A percentile compares a stretch with the other conserved stretches of the same genome.
These are phyloP conservation scores for Cyrtonyx montezumae DNA, from an alignment of 2,113 vertebrate species.

Conservation along the genomic window DNA sequence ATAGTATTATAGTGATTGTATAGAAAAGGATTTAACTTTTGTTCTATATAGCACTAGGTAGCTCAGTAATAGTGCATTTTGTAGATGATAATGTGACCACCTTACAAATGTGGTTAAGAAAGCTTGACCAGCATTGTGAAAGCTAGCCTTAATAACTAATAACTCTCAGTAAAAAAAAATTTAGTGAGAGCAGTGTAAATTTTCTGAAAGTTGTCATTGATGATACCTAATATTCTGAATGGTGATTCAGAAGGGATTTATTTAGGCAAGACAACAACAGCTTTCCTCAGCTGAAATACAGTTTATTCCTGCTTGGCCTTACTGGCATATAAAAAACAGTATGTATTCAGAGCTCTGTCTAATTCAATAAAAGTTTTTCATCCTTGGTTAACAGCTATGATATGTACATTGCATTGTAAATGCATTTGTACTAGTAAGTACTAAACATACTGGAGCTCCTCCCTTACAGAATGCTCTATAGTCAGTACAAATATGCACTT, in stretches of 20 bases:
- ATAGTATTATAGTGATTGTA: neutral
- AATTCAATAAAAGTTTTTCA: neutral
- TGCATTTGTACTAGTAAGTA: neutral
- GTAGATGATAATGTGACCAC: neutral
- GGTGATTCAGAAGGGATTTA: neutral
- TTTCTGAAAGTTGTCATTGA: neutral
- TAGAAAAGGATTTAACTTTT: neutral
- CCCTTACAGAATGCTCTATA: neutral
- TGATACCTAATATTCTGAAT: too few relatives aligned
- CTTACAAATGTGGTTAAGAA: neutral
- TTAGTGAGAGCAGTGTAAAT: neutral
- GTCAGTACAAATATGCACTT: neutral
- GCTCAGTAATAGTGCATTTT: neutral
- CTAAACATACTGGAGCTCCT: neutral
- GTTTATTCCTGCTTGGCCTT: neutral
- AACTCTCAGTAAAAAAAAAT: neutral
- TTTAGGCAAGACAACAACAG: neutral
- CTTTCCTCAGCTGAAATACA: neutral
- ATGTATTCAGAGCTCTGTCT: neutral
- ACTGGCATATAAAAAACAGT: neutral
- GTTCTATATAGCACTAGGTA: neutral
- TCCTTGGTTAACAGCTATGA: neutral
- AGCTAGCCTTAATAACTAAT: neutral
- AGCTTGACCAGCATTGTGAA: neutral
- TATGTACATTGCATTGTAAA: neutral